These are phyloP conservation scores for Dyspetes luteomarginatus DNA, from an alignment of 2,888 invertebrate species.

Conservation along the genomic window DNA sequence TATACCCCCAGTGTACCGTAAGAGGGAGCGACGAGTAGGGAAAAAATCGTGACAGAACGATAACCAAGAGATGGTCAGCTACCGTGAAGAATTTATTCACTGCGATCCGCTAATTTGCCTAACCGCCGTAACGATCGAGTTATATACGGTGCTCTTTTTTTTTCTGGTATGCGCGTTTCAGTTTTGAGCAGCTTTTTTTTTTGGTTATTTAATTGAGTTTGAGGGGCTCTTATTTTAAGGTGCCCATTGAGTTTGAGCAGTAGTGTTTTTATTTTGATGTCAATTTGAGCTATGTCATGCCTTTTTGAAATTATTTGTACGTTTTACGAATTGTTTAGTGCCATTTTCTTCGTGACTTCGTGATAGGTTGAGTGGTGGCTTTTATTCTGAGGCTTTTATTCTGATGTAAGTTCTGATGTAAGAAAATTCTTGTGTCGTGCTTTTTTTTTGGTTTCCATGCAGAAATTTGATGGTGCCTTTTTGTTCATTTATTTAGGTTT, in stretches of 20 bases:
- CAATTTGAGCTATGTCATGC: too few species aligned
- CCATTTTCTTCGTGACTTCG: too few species aligned
- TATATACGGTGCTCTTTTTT: background rate
- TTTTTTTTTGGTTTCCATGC: too few species aligned
- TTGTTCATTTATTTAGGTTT: too few species aligned
- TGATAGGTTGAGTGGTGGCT: too few species aligned
- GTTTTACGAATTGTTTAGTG: too few species aligned
- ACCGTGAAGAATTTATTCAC: constrained; percentile 78
- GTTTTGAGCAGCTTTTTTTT: background rate
- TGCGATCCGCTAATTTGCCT: constrained; percentile 75
- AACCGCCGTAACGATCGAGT: constrained; percentile 75
- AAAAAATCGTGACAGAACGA: constrained; percentile 66
- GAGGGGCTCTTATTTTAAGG: background rate
- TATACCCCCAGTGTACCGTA: constrained; percentile 17
- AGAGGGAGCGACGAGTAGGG: background rate
- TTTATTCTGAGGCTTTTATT: too few species aligned
- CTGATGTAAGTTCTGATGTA: too few species aligned
- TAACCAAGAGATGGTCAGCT: constrained; percentile 63
- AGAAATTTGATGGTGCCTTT: too few species aligned
- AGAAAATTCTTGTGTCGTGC: too few species aligned
- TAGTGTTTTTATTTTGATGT: background rate
- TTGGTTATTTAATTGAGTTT: background rate
- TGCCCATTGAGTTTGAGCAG: background rate
- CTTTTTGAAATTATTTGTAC: too few species aligned
- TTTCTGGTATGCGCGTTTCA: background rate